Conservation (phyloP, 2,888 invertebrate genomes). For the Tetrapedia diversipes region DNA sequence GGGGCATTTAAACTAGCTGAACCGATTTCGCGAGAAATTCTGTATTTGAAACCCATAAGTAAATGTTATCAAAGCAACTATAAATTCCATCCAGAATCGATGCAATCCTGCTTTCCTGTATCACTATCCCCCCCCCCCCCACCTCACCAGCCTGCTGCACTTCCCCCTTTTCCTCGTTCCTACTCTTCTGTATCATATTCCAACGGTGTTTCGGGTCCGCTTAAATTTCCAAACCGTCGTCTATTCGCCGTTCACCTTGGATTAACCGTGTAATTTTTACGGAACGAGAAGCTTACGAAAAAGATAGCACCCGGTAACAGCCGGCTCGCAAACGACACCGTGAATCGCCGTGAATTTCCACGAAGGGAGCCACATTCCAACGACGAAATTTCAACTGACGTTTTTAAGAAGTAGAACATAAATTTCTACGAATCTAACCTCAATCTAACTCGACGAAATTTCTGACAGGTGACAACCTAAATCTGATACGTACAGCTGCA, state of each 20-base stretch:
- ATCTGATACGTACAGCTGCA: too few species aligned
- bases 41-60: conserved; percentile 33
- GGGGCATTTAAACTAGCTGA: conserved; percentile 24
- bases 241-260: neutral
- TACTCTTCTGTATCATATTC: conserved; percentile 25
- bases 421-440: too few species aligned
- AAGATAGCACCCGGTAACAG: conserved; percentile 4
- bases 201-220: neutral
- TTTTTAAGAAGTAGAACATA: too few species aligned
- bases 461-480: too few species aligned
- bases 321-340: neutral
- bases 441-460: too few species aligned
- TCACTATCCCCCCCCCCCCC: too few species aligned
- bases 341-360: conserved; percentile 34
- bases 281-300: conserved; percentile 16
- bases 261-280: conserved; percentile 43
- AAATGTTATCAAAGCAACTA: conserved; percentile 46
- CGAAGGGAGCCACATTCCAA: neutral
- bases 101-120: neutral
- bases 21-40: conserved; percentile 25
- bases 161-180: too few species aligned
- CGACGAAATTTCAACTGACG: neutral
- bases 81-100: conserved; percentile 45
- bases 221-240: conserved; percentile 11
- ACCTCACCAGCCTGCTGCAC: too few species aligned